Base-by-base conservation (phyloP, 2,888 invertebrate species). In the Plebejus argus region DNA sequence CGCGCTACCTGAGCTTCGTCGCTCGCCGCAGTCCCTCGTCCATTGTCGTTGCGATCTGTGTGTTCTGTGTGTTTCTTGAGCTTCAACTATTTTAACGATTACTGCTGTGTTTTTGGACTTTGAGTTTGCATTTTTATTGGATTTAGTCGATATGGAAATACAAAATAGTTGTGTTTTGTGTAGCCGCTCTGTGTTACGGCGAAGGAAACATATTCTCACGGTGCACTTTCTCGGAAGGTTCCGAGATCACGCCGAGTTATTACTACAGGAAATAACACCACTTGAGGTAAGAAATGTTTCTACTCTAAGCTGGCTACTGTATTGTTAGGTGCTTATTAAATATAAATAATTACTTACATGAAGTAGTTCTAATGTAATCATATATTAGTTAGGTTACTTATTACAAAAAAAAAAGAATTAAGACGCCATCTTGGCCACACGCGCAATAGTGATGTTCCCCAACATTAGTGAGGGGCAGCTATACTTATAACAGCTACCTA, bases 181-280 rank as follows among this genome's bases (percentile, higher is more conserved):
- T 56, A 76, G 53, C 20, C n/a, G 76, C 49, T 76, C 56, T 33
- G 56, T 75, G 75, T 75, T 75, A 28, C 75, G 75, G 20, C 75
- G 75, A 33, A 75, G 75, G 56, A 76, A 76, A 76, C 56, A 76
- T 56, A 76, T 7, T 28, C 75, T 75, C 49, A 75, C n/a, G 20
- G 74, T 12, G 45, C 12, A 45, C 72, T 77, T 78, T 77, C 72
- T 79, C 70, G 78, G 77, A 79, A 79, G 79, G 58, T 79, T 70
- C 70, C 78, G 79, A 74, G 66, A 74, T 75, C 78, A 76, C 78
- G 75, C 76, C 56, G 76, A 74, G 75, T 78, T 79, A 76, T 80
- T 80, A 45, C 77, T 80, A 80, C 76, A 80, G 77, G 79, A 79
- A 79, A 78, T 80, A 76, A 80, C 77, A 78, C 79, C 80, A 80